A percentile compares a stretch with the other conserved stretches of the same genome.
Evolutionary conservation across 92 coral and sea anemone genomes (phyloP).

Genomic region (Pocillopora grandis): DNA sequence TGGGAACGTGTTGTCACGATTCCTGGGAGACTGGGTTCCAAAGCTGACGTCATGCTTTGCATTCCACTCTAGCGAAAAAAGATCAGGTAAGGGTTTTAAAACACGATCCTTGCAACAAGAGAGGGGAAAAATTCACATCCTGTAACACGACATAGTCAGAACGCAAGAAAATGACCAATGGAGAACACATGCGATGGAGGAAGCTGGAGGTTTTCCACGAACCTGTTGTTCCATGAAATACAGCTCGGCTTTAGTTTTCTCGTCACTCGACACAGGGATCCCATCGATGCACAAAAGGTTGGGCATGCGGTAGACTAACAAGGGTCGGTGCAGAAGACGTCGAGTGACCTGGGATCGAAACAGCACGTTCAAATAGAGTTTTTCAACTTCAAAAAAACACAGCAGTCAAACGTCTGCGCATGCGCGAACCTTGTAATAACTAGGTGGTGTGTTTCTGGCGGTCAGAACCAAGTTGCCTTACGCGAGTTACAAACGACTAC

Average conservation of each 20-base stretch:
- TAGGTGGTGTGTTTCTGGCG: too few species aligned
- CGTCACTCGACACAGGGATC: conserved; percentile 95
- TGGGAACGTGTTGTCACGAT: conserved; percentile 67
- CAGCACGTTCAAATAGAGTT: too few species aligned
- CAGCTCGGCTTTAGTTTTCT: conserved; percentile 89
- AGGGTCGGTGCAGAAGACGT: conserved; percentile 92
- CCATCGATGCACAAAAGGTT: conserved; percentile 94
- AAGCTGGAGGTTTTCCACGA: neutral
- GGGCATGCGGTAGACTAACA: conserved; percentile 88
- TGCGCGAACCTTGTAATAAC: too few species aligned
- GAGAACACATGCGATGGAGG: neutral
- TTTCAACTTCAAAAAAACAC: too few species aligned
- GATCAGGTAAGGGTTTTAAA: conserved; percentile 3
- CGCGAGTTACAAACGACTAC: too few species aligned
- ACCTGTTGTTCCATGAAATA: conserved; percentile 95
- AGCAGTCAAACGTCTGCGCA: too few species aligned
- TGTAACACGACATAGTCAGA: neutral
- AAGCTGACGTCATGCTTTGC: conserved; percentile 57
- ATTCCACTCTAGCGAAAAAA: conserved; percentile 59
- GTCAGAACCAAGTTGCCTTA: too few species aligned
- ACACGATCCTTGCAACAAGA: neutral
- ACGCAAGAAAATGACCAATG: neutral
- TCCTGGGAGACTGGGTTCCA: conserved; percentile 81
- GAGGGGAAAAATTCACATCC: neutral
- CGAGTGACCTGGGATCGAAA: conserved; percentile 75